phyloP scores from a whole-genome alignment of 2,113 vertebrate species.

The Pseudolaguvia tuberculata region DNA sequence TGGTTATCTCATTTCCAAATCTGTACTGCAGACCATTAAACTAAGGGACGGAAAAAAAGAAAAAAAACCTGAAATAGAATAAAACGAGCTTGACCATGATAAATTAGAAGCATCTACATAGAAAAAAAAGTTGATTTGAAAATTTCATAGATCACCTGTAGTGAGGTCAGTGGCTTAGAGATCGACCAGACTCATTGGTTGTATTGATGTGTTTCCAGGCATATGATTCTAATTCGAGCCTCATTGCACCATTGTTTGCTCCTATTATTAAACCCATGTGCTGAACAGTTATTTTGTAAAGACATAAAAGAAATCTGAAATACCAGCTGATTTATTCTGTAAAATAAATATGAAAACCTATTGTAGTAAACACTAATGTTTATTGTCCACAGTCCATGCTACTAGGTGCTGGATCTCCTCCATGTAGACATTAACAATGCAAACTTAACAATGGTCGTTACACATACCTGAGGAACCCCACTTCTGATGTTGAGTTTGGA shows the following conservation, averaged over 20 bases:
- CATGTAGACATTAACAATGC: too few species aligned
- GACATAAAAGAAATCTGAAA: not conserved
- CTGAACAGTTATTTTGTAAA: not conserved
- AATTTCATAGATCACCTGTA: not conserved
- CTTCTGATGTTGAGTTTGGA: too few species aligned
- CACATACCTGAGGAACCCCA: too few species aligned
- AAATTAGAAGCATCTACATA: constrained; percentile 16
- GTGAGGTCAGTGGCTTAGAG: constrained; percentile 1
- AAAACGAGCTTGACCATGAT: constrained; percentile 14
- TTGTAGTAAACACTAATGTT: too few species aligned
- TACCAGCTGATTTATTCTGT: not conserved
- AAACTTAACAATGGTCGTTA: too few species aligned
- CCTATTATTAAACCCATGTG: constrained; percentile 24
- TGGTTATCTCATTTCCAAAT: constrained; percentile 36
- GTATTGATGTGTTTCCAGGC: constrained; percentile 1
- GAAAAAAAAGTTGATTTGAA: constrained; percentile 8
- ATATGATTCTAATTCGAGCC: constrained; percentile 26
- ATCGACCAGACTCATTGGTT: not conserved
- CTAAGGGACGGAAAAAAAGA: constrained; percentile 25
- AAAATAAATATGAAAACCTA: too few species aligned
- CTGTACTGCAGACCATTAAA: constrained; percentile 33
- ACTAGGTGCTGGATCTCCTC: too few species aligned
- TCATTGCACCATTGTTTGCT: constrained; percentile 8
- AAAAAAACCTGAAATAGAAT: constrained; percentile 27
- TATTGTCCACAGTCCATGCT: too few species aligned